Evolutionary conservation across 2,113 vertebrate genomes (phyloP).

Genomic region (Sturnira hondurensis): DNA sequence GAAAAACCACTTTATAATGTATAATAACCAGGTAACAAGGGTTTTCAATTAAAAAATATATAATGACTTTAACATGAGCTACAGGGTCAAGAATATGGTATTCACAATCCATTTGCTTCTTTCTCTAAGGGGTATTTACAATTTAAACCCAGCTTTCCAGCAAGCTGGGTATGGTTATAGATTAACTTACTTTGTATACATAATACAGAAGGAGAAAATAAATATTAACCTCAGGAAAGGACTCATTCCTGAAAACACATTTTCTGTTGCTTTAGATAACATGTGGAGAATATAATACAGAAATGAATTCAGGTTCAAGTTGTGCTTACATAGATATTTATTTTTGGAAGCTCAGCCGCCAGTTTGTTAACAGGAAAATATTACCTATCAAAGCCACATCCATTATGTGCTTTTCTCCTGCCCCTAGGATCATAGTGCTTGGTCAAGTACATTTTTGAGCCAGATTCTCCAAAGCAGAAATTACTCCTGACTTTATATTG

Average conservation of each 20-base stretch:
- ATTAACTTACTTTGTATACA: constrained; percentile 51
- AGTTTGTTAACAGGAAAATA: constrained; percentile 5
- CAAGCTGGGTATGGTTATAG: constrained; percentile 1
- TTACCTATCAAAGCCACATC: background rate
- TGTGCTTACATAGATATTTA: constrained; percentile 48
- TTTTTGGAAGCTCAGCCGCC: constrained; percentile 52
- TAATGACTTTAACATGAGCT: constrained; percentile 39
- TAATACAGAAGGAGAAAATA: constrained; percentile 57
- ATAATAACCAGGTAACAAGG: background rate
- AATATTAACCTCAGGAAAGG: constrained; percentile 49
- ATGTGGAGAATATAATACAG: constrained; percentile 45
- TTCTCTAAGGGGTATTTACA: constrained; percentile 40
- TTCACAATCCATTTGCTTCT: background rate
- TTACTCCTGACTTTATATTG: background rate
- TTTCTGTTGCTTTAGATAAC: constrained; percentile 41
- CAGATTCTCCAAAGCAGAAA: constrained; percentile 14
- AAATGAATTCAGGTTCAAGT: constrained; percentile 58
- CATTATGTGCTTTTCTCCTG: background rate
- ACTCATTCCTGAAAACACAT: constrained; percentile 40
- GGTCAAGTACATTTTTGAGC: constrained; percentile 10
- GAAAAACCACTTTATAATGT: constrained; percentile 26
- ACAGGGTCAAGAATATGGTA: background rate
- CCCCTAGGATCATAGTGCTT: background rate
- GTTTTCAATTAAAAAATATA: constrained; percentile 8
- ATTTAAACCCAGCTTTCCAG: constrained; percentile 32